These are phyloP conservation scores for Formica exsecta DNA, from an alignment of 1,140 invertebrate genomes.

Conservation along the genomic window DNA sequence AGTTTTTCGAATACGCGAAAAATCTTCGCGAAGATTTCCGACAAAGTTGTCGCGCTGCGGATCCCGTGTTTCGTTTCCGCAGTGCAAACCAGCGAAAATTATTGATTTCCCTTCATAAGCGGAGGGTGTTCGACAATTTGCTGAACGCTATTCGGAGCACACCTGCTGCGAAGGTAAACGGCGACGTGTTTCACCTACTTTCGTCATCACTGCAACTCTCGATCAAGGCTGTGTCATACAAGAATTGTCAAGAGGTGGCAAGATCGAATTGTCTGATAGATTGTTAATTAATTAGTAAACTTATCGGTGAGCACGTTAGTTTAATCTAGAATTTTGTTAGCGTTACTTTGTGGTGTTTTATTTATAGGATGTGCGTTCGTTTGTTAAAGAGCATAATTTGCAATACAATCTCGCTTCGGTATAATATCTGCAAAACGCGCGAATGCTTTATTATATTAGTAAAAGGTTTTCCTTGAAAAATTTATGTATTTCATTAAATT, in stretches of 20 bases:
- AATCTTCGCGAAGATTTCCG: not conserved
- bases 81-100: conserved; percentile 66
- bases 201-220: not conserved
- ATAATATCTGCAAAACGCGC: not conserved
- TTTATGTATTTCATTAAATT: not conserved
- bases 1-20: not conserved
- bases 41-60: not conserved
- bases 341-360: not conserved
- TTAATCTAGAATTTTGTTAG: not conserved
- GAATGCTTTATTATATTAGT: not conserved
- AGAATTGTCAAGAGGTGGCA: not conserved
- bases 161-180: conserved; percentile 60
- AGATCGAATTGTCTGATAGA: not conserved
- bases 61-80: conserved; percentile 28
- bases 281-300: not conserved
- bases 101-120: conserved; percentile 77
- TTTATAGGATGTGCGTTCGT: not conserved
- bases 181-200: conserved; percentile 36
- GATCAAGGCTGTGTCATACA: not conserved
- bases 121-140: conserved; percentile 38
- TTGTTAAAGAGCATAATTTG: not conserved
- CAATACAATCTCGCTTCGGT: not conserved
- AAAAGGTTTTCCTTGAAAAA: not conserved
- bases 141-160: conserved; percentile 25
- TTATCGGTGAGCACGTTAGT: not conserved